A percentile compares a stretch with the other conserved stretches of the same genome.
phyloP scores from a whole-genome alignment of 2,888 invertebrate species.

The Griposia aprilina region DNA sequence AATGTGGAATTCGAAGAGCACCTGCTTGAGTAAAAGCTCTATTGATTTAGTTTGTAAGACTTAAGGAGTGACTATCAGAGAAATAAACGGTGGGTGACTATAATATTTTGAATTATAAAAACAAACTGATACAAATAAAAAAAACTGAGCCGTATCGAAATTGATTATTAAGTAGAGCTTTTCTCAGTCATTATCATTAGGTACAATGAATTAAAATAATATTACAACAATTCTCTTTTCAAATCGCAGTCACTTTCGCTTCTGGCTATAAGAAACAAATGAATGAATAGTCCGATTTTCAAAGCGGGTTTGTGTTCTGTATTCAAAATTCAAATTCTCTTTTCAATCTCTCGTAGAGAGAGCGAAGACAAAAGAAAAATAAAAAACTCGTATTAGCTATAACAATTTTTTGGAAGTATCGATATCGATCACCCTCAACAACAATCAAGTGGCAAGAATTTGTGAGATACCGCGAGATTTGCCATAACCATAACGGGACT shows the following conservation, averaged over 20 bases:
- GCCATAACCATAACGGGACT: conserved; percentile 55
- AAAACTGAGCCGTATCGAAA: not conserved
- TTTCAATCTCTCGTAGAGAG: too few relatives aligned
- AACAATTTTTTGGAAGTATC: too few relatives aligned
- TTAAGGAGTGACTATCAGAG: conserved; percentile 1
- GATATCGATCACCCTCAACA: not conserved
- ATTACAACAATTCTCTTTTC: not conserved
- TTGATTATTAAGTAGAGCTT: not conserved
- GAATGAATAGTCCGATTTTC: conserved; percentile 5
- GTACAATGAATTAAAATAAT: not conserved
- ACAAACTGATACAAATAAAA: not conserved
- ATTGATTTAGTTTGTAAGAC: conserved; percentile 38
- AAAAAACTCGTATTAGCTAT: too few relatives aligned
- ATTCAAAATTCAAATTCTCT: not conserved
- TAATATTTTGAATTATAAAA: not conserved
- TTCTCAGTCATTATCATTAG: not conserved
- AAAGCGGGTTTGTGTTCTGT: not conserved
- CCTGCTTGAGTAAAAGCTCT: conserved; percentile 60
- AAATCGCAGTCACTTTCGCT: not conserved
- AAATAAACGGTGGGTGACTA: not conserved
- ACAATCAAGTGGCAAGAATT: conserved; percentile 6
- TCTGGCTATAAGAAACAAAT: conserved; percentile 1
- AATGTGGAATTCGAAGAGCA: conserved; percentile 58
- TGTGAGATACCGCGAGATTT: conserved; percentile 51
- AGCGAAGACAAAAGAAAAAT: too few relatives aligned